Percentiles rank a stretch among this genome's conserved stretches.
phyloP scores from a whole-genome alignment of 2,888 invertebrate species.

The Polietes domitor region DNA sequence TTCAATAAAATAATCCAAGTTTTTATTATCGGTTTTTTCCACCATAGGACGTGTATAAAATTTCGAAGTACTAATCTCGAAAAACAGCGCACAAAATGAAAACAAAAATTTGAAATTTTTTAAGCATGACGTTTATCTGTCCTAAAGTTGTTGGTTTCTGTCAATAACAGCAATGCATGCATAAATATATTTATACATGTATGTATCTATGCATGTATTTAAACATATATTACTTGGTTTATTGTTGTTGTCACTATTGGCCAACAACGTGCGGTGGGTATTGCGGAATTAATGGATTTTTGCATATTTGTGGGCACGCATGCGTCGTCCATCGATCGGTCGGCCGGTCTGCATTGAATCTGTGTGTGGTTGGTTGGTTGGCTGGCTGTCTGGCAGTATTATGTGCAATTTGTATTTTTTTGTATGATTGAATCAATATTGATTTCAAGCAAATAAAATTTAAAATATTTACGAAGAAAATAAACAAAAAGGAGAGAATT shows the following conservation, averaged over 20 bases:
- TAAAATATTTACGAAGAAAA: neutral
- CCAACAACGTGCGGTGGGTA: neutral
- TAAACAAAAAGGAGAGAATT: neutral
- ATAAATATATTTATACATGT: neutral
- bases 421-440: constrained; percentile 1
- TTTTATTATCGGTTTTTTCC: neutral
- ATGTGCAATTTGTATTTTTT: neutral
- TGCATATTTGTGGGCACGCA: constrained; percentile 8
- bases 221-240: neutral
- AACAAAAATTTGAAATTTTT: constrained; percentile 26
- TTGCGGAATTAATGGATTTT: neutral
- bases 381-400: neutral
- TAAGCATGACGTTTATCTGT: constrained; percentile 46
- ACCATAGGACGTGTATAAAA: constrained; percentile 55
- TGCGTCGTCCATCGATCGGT: neutral
- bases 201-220: too few relatives aligned
- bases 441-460: constrained; percentile 1
- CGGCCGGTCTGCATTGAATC: neutral
- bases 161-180: constrained; percentile 32
- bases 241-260: constrained; percentile 36
- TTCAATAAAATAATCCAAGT: neutral
- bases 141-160: constrained; percentile 31
- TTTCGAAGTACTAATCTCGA: constrained; percentile 45
- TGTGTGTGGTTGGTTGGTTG: too few relatives aligned
- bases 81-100: constrained; percentile 3